Base-by-base conservation (phyloP, 2,888 invertebrate species). In the Quadroppia sp. region DNA sequence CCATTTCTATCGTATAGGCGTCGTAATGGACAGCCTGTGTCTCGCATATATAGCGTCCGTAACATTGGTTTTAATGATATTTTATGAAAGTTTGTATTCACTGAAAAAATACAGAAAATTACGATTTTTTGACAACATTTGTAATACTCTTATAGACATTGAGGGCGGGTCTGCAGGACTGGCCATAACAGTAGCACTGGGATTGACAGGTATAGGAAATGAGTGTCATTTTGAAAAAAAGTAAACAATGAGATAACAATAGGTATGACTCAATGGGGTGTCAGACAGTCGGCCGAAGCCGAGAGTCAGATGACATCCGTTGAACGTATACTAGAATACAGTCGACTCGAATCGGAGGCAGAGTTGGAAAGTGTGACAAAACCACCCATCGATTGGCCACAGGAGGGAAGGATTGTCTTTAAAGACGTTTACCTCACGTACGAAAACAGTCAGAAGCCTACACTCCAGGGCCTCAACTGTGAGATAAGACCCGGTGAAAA, bases 21-120 rank as follows among this genome's bases (percentile, higher is more conserved):
- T n/a, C n/a, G 92, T 92, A 88, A 83, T 97, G 79, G 97, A 98
- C 82, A 85, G 91, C 77, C 87, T 93, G 72, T 94, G 94, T 81
- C 88, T 92, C 0, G 77, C 90, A 6, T 97, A 94, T 83, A 91
- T 96, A 75, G 87, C 88, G 0, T 82, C 91, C 61, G 93, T 96
- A 0, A 91, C 94, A 0, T 85, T 92, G 79, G 91, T 91, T 80
- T 90, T 78, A 15, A 40, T 75, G n/a, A 11, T 42, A 6, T n/a
- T n/a, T n/a, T n/a, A n/a, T n/a, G n/a, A n/a, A n/a, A n/a, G n/a
- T n/a, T n/a, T n/a, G n/a, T n/a, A n/a, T n/a, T n/a, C n/a, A n/a
- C n/a, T n/a, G n/a, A n/a, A n/a, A n/a, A n/a, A n/a, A n/a, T n/a
- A n/a, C n/a, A n/a, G n/a, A n/a, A n/a, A n/a, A n/a, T n/a, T n/a